Evolutionary conservation across 2,113 vertebrate species (phyloP).

Genomic region (Camelus dromedarius): DNA sequence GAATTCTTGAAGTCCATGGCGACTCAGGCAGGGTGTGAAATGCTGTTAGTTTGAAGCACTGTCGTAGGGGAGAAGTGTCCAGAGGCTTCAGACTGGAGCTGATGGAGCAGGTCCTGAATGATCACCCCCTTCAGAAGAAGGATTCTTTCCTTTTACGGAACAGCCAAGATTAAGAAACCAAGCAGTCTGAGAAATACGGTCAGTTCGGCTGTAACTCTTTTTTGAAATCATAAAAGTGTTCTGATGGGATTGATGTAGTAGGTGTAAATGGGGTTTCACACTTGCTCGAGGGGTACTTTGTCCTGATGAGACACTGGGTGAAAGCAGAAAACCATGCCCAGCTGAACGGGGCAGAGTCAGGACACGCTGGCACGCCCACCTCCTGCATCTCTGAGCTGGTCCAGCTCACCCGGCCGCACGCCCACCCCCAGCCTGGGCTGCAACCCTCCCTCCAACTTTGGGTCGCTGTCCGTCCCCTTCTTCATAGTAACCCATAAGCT

Average conservation of each 20-base stretch:
- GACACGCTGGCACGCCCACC: background rate
- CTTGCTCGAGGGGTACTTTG: background rate
- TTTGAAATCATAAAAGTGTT: background rate
- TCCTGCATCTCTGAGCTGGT: background rate
- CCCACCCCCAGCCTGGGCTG: too few species aligned
- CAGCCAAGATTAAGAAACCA: background rate
- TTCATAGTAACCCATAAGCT: background rate
- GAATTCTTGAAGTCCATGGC: background rate
- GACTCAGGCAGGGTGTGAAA: background rate
- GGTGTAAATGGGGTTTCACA: background rate
- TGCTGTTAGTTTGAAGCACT: background rate
- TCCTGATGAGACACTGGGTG: background rate
- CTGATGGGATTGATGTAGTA: background rate
- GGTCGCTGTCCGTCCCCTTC: background rate
- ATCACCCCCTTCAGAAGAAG: slow-evolving; percentile 12
- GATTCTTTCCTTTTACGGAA: background rate
- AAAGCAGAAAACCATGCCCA: background rate
- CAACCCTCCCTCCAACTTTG: background rate
- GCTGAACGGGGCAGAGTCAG: background rate
- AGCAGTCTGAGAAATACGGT: background rate
- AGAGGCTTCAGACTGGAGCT: background rate
- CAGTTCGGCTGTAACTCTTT: background rate
- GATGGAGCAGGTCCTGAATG: background rate
- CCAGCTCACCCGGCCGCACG: background rate
- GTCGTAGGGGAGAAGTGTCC: background rate